A percentile compares a stretch with the other conserved stretches of the same genome.
Conservation (phyloP, 2,113 vertebrate species). For the Bubalus kerabau region DNA sequence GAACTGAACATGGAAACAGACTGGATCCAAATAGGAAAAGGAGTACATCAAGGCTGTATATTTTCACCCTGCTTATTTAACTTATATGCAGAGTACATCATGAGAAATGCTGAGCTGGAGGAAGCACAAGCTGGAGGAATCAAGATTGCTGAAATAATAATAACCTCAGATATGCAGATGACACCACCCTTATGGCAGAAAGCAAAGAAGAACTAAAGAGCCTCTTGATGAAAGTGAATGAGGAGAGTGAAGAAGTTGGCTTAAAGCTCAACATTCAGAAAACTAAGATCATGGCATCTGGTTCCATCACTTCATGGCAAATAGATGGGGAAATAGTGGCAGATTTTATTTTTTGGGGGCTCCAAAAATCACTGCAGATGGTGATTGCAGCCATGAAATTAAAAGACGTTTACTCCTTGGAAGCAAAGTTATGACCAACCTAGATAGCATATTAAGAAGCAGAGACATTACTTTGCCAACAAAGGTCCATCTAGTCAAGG, state of each 20-base stretch:
- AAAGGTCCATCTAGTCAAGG: neutral
- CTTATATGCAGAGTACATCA: neutral
- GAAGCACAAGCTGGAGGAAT: neutral
- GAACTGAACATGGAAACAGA: too few relatives aligned
- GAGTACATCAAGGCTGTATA: neutral
- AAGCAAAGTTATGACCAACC: neutral
- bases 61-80: neutral
- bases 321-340: neutral
- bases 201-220: neutral
- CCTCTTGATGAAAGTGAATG: neutral
- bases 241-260: neutral
- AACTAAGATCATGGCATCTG: neutral
- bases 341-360: neutral
- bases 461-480: neutral
- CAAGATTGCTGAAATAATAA: neutral
- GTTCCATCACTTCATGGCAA: neutral
- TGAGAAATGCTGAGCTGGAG: neutral
- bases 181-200: neutral
- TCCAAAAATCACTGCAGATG: neutral
- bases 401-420: neutral
- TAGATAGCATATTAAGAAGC: neutral
- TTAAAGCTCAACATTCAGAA: neutral
- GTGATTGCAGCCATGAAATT: neutral
- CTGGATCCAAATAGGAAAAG: too few relatives aligned
- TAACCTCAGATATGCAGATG: neutral